Base-by-base conservation (phyloP, 2,888 invertebrate species). In the Amblyjoppa proteus region DNA sequence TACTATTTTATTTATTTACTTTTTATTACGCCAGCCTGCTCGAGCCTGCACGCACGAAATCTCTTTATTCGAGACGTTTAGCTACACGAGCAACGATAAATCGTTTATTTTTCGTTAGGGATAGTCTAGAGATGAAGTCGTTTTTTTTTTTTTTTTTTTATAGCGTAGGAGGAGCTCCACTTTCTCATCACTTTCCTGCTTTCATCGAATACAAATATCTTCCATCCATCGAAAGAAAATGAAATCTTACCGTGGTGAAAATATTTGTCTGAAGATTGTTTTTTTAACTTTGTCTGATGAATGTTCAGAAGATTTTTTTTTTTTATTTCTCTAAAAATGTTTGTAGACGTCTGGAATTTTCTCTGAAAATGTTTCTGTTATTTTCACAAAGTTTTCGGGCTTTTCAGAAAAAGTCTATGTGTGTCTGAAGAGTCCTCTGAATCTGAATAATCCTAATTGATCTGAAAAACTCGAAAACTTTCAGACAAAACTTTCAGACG, bases 21-120 rank as follows among this genome's bases (percentile, higher is more conserved):
- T 16, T 51, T 61, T 16, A n/a, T 81, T 66, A 74, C 34, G 74
- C 41, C 78, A 79, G 69, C 73, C 69, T 80, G 85, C 83, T 64
- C 70, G 61, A 82, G 53, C 82, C 82, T 83, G 83, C 80, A 85
- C 83, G 83, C 83, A 85, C 85, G 73, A 77, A 77, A 83, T 80
- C 61, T 71, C 73, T 28, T 69, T 68, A 68, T 53, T 82, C 75
- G 75, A 76, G 66, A 82, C 56, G 41, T 38, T 77, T 34, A 77
- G 69, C 25, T 58, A 25, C 25, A 58, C 4, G 58, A 58, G 25
- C 20, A 58, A 56, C 20, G 5, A 53, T 41, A 2, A 70, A 45
- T 71, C 45, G 31, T 61, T 34, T 2, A 61, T 34, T 13, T 61
- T 61, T 61, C 61, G 31, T 61, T 34, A 61, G 61, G 28, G 7